Base-by-base conservation (phyloP, 2,888 invertebrate species). In the Brachynemurus nebulosus region DNA sequence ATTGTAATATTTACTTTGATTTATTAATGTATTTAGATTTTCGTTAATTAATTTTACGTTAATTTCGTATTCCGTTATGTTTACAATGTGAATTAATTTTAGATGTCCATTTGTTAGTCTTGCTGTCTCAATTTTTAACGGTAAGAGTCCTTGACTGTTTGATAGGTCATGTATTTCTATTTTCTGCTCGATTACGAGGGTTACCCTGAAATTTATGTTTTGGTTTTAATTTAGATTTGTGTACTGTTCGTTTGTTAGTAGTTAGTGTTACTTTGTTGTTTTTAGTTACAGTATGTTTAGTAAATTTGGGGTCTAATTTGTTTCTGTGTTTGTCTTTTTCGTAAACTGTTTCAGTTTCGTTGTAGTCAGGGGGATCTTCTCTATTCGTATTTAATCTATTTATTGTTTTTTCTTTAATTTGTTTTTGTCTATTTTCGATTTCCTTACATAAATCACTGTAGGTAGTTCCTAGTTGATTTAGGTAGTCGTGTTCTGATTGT, bases 21-120 rank as follows among this genome's bases (percentile, higher is more conserved):
- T n/a, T n/a, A n/a, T n/a, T n/a, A n/a, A n/a, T n/a, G n/a, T n/a
- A n/a, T n/a, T n/a, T n/a, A n/a, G n/a, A n/a, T n/a, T n/a, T n/a
- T n/a, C n/a, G n/a, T n/a, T n/a, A n/a, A n/a, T n/a, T n/a, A n/a
- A n/a, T n/a, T n/a, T n/a, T n/a, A n/a, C n/a, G n/a, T n/a, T n/a
- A n/a, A n/a, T n/a, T n/a, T n/a, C n/a, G n/a, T n/a, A n/a, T n/a
- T n/a, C n/a, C n/a, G n/a, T n/a, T n/a, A n/a, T n/a, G n/a, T n/a
- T n/a, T n/a, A n/a, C n/a, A n/a, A n/a, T n/a, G n/a, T n/a, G n/a
- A n/a, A n/a, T n/a, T n/a, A n/a, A n/a, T n/a, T n/a, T n/a, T n/a
- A n/a, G n/a, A n/a, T n/a, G n/a, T n/a, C n/a, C n/a, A n/a, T n/a
- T 21, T 42, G 46, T 33, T 19, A 49, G 17, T 42, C 30, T 48